These are phyloP conservation scores for Lycocorax pyrrhopterus DNA, from an alignment of 2,113 vertebrate species.

Conservation along the genomic window DNA sequence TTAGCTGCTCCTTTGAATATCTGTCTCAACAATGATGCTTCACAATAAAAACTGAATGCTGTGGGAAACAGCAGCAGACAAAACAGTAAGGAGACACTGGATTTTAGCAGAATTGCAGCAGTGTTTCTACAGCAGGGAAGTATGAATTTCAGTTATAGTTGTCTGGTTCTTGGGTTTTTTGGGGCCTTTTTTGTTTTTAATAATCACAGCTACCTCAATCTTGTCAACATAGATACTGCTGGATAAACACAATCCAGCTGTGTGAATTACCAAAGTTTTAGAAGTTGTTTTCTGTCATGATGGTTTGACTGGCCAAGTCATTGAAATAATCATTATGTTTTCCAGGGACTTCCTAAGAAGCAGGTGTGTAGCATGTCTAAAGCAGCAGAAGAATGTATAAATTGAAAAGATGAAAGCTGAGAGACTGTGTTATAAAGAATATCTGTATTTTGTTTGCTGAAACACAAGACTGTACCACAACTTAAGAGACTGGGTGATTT, in stretches of 20 bases:
- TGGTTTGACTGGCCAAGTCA: background rate
- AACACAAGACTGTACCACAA: background rate
- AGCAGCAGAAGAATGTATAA: background rate
- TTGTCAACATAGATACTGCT: background rate
- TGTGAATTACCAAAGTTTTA: background rate
- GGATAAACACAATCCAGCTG: background rate
- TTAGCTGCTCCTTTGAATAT: background rate
- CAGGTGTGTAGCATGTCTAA: background rate
- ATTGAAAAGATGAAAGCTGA: background rate
- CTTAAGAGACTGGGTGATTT: background rate
- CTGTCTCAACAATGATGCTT: background rate
- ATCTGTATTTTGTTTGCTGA: background rate
- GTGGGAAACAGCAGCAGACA: background rate
- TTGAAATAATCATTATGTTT: background rate
- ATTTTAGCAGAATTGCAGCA: background rate
- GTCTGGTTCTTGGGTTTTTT: background rate
- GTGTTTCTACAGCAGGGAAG: background rate
- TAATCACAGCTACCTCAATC: background rate
- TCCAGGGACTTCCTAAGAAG: background rate
- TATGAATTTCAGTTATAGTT: background rate
- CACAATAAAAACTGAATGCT: background rate
- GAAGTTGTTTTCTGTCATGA: background rate
- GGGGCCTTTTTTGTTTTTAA: background rate
- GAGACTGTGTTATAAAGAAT: accelerated
- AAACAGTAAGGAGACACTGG: background rate